phyloP scores from a whole-genome alignment of 2,888 invertebrate genomes.

The Perizoma flavofasciatum region DNA sequence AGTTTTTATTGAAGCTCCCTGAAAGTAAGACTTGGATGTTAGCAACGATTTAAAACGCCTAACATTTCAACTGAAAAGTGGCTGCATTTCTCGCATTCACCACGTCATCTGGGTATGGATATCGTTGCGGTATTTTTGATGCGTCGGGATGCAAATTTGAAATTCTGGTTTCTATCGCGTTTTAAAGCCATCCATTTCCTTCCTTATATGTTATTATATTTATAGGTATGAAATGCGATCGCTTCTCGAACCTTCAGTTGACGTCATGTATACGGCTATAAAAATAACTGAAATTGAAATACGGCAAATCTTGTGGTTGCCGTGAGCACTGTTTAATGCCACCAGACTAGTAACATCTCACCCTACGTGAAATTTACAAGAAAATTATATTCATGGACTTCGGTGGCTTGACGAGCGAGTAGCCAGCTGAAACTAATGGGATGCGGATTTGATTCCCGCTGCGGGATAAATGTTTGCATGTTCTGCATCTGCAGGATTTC shows the following conservation, averaged over 20 bases:
- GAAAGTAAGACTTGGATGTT: conserved; percentile 8
- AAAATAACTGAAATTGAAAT: conserved; percentile 77
- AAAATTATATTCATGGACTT: conserved; percentile 52
- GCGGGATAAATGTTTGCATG: too few relatives aligned
- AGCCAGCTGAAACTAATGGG: too few relatives aligned
- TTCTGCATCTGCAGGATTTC: too few relatives aligned
- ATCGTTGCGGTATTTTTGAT: conserved; percentile 49
- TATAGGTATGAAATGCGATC: conserved; percentile 53
- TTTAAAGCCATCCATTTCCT: conserved; percentile 65
- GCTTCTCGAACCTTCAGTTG: conserved; percentile 55
- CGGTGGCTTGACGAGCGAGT: too few relatives aligned
- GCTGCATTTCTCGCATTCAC: conserved; percentile 29
- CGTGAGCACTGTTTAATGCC: conserved; percentile 72
- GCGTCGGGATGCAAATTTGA: conserved; percentile 58
- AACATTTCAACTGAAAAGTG: conserved; percentile 33
- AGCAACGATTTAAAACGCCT: conserved; percentile 24
- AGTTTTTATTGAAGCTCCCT: background rate
- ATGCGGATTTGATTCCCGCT: too few relatives aligned
- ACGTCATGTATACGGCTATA: conserved; percentile 46
- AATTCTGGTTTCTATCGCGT: conserved; percentile 58
- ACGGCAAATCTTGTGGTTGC: conserved; percentile 74
- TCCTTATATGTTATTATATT: conserved; percentile 58
- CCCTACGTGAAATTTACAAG: conserved; percentile 59
- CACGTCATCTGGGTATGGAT: conserved; percentile 37
- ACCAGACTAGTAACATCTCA: conserved; percentile 75